Evolutionary conservation across 2,113 vertebrate genomes (phyloP).

Genomic region (Psephotus haematonotus): DNA sequence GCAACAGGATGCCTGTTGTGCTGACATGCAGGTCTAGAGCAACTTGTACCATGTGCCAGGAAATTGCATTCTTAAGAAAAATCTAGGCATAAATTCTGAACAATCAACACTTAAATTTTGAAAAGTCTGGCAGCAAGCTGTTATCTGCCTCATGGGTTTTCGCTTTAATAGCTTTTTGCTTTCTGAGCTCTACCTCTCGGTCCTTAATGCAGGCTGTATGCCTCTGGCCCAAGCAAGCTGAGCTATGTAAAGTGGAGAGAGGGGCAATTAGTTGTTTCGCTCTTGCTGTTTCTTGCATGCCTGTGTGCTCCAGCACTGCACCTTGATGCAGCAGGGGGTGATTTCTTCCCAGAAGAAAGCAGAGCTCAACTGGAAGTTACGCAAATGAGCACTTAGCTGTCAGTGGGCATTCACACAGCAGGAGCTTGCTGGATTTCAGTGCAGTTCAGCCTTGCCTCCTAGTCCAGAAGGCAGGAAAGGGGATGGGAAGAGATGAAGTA

Average conservation of each 20-base stretch:
- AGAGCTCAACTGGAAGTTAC: not conserved
- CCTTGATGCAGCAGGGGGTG: not conserved
- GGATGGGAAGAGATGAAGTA: not conserved
- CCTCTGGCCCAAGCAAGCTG: not conserved
- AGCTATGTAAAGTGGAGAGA: not conserved
- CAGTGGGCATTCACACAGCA: not conserved
- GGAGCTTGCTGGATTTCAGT: not conserved
- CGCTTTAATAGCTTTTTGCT: constrained; percentile 17
- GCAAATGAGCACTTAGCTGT: not conserved
- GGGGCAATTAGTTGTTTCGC: not conserved
- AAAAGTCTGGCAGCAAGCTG: constrained; percentile 68
- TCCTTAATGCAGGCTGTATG: not conserved
- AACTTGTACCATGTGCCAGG: constrained; percentile 67
- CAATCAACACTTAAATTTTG: constrained; percentile 64
- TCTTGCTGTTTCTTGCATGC: not conserved
- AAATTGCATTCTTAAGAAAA: constrained; percentile 76
- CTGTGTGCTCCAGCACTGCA: not conserved
- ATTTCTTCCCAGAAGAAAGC: not conserved
- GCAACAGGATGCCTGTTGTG: constrained; percentile 74
- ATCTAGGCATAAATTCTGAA: constrained; percentile 68
- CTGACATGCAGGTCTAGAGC: constrained; percentile 63
- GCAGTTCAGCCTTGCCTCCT: not conserved
- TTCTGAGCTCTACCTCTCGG: constrained; percentile 3
- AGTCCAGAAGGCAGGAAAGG: not conserved
- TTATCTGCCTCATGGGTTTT: constrained; percentile 57